Percentiles rank a stretch among this genome's conserved stretches.
Evolutionary conservation across 2,113 vertebrate genomes (phyloP).

Genomic region (Urocitellus parryii): DNA sequence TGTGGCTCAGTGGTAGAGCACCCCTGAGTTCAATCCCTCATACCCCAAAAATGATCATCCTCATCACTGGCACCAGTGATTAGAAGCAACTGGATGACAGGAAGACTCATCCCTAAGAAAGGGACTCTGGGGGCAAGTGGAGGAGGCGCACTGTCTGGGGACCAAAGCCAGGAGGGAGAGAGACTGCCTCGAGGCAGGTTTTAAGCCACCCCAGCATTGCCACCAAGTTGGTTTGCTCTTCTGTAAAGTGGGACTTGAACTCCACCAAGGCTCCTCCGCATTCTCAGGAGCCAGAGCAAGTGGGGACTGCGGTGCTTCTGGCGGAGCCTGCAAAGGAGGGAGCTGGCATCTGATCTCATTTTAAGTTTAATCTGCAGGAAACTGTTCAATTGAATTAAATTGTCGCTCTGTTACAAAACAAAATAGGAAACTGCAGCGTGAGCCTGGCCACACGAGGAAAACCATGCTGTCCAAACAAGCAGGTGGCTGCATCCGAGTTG

Average conservation of each 20-base stretch:
- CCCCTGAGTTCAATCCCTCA: too few species aligned
- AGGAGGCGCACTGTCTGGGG: not conserved
- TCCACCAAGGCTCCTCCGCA: not conserved
- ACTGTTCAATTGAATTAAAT: not conserved
- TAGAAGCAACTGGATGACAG: not conserved
- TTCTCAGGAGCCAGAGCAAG: not conserved
- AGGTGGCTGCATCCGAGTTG: not conserved
- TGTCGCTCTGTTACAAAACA: not conserved
- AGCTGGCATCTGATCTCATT: not conserved
- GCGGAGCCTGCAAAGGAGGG: not conserved
- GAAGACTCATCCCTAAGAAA: too few species aligned
- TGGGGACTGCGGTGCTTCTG: too few species aligned
- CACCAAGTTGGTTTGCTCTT: not conserved
- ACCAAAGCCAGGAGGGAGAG: not conserved
- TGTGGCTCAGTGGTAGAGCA: too few species aligned
- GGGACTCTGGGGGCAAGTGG: not conserved
- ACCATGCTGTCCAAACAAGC: not conserved
- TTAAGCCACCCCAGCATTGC: not conserved
- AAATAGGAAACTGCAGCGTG: not conserved
- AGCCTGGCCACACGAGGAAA: not conserved
- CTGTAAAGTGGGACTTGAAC: conserved; percentile 26
- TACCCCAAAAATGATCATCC: too few species aligned
- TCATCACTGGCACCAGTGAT: too few species aligned
- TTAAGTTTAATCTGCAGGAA: not conserved
- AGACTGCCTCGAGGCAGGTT: not conserved